Evolutionary conservation across 1,140 invertebrate genomes (phyloP), one percentile per base, ranked within the genome.

Genomic region (Triops cancriformis): DNA sequence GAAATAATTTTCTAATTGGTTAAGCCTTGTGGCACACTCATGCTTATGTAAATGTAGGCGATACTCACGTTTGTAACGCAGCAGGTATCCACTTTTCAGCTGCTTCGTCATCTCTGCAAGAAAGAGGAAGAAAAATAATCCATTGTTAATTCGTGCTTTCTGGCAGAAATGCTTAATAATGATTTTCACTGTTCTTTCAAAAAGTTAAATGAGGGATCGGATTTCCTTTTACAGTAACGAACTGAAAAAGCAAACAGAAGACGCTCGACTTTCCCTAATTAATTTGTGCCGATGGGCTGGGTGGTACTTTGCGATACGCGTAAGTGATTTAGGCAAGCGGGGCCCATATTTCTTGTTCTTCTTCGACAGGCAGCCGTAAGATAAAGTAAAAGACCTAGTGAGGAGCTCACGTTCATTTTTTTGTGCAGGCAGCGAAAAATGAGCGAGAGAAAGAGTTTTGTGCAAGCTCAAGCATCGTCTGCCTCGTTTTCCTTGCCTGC

Each of bases 1-100:
- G 31, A 37, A n/a, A n/a, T n/a, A n/a, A n/a, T n/a, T n/a, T n/a
- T n/a, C n/a, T n/a, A n/a, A n/a, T n/a, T n/a, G n/a, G n/a, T n/a
- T n/a, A n/a, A n/a, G n/a, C n/a, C n/a, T n/a, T n/a, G n/a, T 37
- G 31, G 31, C 7, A 7, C 31, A 37, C 7, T 12, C 51, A 23
- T 23, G 23, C 23, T 6, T 6, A 18, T n/a, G 18, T 23, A 5
- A 23, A 14, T 64, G n/a, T 64, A 4, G 5, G 0, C 14, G 1
- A 26, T 42, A 78, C 77, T 78, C 41, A 78, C 77, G 72, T 74
- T 78, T 78, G 43, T 78, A 78, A 26, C 77, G 64, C 26, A 78
- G 73, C 5, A 78, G 73, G 73, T 78, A 78, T 41, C 77, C 77
- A 31, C 72, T 73, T 73, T 78, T 78, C 26, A 78, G 45, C 9